Evolutionary conservation across 2,797 vertebrate genomes (phyloP), one percentile per base, ranked within the genome.

Genomic region (Hoplostethus atlanticus): DNA sequence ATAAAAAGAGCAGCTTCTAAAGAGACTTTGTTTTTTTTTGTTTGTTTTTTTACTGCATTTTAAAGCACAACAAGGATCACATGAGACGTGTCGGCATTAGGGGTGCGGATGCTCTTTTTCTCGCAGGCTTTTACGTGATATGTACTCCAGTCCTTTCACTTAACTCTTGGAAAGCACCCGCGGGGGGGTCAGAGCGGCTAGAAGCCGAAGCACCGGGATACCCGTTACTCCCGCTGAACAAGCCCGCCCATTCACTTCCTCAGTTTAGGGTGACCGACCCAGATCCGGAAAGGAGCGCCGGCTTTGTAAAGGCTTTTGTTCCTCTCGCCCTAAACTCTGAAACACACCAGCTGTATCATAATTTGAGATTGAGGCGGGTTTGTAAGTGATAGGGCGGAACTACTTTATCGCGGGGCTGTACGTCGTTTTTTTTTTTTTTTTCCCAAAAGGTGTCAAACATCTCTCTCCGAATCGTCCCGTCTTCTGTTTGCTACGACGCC

Each of bases 1-100:
- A 97, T 97, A 97, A 97, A 93, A 96, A 93, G 87, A 91, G 93
- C 95, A 95, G 92, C 94, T 97, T 96, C 93, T 94, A 94, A 95
- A 88, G 68, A 88, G 84, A 90, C 57, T 48, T 17, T 21, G 67
- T 84, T 77, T 89, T 38, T n/a, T 71, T 67, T 88, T 66, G 57
- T 82, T 90, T 66, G 2, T 44, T 56, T 67, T 54, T 40, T 7
- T 30, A 42, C 44, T 44, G 47, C 68, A 53, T 54, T 68, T 81
- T 64, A 80, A 78, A 77, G 73, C 54, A 75, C 53, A 69, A 66
- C 48, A 40, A 61, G 75, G 76, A 74, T 75, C 59, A 58, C 31
- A 69, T 63, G 56, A 17, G 40, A 47, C 3, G 56, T 30, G 62
- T 21, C 12, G 44, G 65, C 80, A 76, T 81, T 76, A 76, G 51